Evolutionary conservation across 2,113 vertebrate genomes (phyloP), one percentile per base, ranked within the genome.

Genomic region (Dascyllus trimaculatus): DNA sequence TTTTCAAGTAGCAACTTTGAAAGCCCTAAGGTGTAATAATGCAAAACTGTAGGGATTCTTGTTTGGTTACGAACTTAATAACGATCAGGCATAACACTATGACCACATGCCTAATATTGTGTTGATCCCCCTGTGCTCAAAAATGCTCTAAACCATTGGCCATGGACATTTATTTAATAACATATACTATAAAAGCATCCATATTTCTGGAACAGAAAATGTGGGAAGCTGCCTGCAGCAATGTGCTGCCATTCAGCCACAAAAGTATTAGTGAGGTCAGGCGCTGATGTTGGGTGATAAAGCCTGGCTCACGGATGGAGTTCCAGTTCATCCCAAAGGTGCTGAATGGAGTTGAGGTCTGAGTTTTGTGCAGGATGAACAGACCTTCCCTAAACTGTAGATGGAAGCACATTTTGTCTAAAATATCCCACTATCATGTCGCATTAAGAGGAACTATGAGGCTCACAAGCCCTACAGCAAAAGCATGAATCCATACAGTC

Each of bases 1-100:
- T 85, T 75, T 87, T 88, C 56, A 56, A 87, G 71, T 45, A 38
- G 59, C 72, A 14, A 68, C 38, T 63, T 48, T 81, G 61, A 59
- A n/a, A 46, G 65, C 2, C 40, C 53, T 54, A 52, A 62, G 63
- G 69, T 61, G 67, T 63, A 69, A 68, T 48, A 64, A 63, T 45
- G 35, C 35, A 26, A 71, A 76, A 80, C 70, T 19, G 38, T 13
- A 26, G 40, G 1, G 7, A 21, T 65, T 67, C 6, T 46, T 29
- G 25, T 68, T 53, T n/a, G n/a, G n/a, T n/a, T n/a, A n/a, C n/a
- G n/a, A n/a, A n/a, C n/a, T n/a, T n/a, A n/a, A n/a, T n/a, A n/a
- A n/a, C n/a, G n/a, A n/a, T n/a, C n/a, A n/a, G n/a, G n/a, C n/a
- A n/a, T n/a, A n/a, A n/a, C n/a, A n/a, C n/a, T n/a, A n/a, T n/a